phyloP scores from a whole-genome alignment of 1,140 invertebrate species.

The Drosophila littoralis region DNA sequence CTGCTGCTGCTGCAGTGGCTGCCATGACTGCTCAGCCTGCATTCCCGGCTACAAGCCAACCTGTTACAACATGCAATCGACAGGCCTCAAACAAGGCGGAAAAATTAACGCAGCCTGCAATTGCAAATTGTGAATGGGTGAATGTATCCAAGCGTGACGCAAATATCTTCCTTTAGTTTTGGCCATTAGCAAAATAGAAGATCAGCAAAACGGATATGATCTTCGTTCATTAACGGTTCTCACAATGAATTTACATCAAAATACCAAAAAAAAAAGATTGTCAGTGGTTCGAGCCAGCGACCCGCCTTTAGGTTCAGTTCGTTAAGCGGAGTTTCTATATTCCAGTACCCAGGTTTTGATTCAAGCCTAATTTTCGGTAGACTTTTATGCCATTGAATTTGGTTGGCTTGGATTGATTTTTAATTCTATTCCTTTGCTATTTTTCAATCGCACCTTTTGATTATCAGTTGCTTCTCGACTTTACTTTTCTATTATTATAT shows the following conservation, averaged over 20 bases:
- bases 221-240: not conserved
- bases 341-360: too few relatives aligned
- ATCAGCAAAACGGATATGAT: not conserved
- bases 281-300: not conserved
- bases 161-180: slow-evolving; percentile 22
- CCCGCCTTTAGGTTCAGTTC: too few relatives aligned
- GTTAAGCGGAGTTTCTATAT: too few relatives aligned
- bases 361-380: too few relatives aligned
- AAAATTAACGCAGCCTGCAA: slow-evolving; percentile 30
- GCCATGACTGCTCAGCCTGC: slow-evolving; percentile 22
- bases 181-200: not conserved
- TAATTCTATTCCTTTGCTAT: too few relatives aligned
- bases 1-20: slow-evolving; percentile 4
- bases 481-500: too few relatives aligned
- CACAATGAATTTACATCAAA: too few relatives aligned
- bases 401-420: too few relatives aligned
- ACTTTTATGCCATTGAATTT: too few relatives aligned
- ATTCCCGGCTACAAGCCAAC: slow-evolving; percentile 51
- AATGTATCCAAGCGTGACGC: slow-evolving; percentile 37
- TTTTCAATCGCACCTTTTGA: too few relatives aligned
- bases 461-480: too few relatives aligned
- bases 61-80: slow-evolving; percentile 63
- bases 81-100: slow-evolving; percentile 51
- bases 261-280: not conserved
- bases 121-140: slow-evolving; percentile 21